phyloP scores from a whole-genome alignment of 53 echinoderm and acorn worm species.

The Actinopyga echinites region DNA sequence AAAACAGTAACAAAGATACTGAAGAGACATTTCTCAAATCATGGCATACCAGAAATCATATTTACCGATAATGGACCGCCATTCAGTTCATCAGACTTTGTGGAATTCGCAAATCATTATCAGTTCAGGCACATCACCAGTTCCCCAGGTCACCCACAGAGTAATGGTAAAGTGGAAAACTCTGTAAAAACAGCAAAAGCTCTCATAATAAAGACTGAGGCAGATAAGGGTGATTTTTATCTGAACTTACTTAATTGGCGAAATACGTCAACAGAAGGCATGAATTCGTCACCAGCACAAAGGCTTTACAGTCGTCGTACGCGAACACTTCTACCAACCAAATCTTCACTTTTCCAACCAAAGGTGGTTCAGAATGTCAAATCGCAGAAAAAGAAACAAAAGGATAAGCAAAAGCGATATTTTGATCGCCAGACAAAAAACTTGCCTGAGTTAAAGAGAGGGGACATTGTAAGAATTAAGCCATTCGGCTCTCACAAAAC shows the following conservation, averaged over 20 bases:
- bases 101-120: conserved; percentile 38
- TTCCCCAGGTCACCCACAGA: too few relatives aligned
- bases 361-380: too few relatives aligned
- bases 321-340: conserved; percentile 45
- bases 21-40: conserved; percentile 54
- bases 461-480: background rate
- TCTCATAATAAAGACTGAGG: conserved; percentile 49
- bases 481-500: background rate
- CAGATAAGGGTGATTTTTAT: too few relatives aligned
- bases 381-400: too few relatives aligned
- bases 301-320: conserved; percentile 44
- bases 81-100: conserved; percentile 49
- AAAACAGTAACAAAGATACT: conserved; percentile 45
- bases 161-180: conserved; percentile 61
- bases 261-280: conserved; percentile 42
- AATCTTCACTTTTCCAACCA: conserved; percentile 56
- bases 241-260: conserved; percentile 37
- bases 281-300: conserved; percentile 67
- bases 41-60: too few relatives aligned
- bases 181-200: too few relatives aligned
- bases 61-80: conserved; percentile 67
- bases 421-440: conserved; percentile 43
- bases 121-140: conserved; percentile 54
- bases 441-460: conserved; percentile 17
- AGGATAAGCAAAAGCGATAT: conserved; percentile 42